Percentiles rank a stretch among this genome's conserved stretches.
phyloP scores from a whole-genome alignment of 1,140 invertebrate genomes.

The Aphidius ervi region DNA sequence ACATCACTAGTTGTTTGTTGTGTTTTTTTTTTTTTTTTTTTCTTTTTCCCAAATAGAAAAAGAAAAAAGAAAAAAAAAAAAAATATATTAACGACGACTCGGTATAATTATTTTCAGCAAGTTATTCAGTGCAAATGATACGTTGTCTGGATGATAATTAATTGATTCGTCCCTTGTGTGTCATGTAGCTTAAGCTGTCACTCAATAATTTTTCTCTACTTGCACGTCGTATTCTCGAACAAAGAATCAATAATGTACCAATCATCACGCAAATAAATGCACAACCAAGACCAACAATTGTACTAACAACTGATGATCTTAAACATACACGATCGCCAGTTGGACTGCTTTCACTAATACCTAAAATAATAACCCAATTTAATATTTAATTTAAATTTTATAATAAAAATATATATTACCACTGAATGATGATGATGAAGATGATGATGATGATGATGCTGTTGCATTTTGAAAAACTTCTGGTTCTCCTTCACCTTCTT shows the following conservation, averaged over 20 bases:
- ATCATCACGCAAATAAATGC: constrained; percentile 65
- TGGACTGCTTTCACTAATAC: constrained; percentile 27
- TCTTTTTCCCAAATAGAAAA: neutral
- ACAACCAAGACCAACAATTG: constrained; percentile 66
- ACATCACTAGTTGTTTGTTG: neutral
- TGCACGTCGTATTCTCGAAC: constrained; percentile 63
- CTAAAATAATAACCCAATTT: constrained; percentile 7
- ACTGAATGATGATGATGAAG: neutral
- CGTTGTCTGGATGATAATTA: constrained; percentile 36
- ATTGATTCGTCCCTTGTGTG: constrained; percentile 69
- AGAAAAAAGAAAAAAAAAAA: neutral
- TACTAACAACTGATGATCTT: constrained; percentile 70
- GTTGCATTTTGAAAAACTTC: constrained; percentile 53
- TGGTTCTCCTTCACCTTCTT: constrained; percentile 76
- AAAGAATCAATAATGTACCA: constrained; percentile 67
- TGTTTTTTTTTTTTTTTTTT: constrained; percentile 7
- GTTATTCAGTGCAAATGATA: neutral
- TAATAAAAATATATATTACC: neutral
- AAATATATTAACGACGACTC: constrained; percentile 7
- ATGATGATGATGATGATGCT: constrained; percentile 28
- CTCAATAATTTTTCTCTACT: constrained; percentile 52
- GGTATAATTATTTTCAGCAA: neutral
- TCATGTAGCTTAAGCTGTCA: constrained; percentile 64
- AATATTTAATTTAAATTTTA: neutral
- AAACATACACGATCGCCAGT: constrained; percentile 64